These are phyloP conservation scores for Semnornis frantzii DNA, from an alignment of 2,113 vertebrate genomes.

Conservation along the genomic window DNA sequence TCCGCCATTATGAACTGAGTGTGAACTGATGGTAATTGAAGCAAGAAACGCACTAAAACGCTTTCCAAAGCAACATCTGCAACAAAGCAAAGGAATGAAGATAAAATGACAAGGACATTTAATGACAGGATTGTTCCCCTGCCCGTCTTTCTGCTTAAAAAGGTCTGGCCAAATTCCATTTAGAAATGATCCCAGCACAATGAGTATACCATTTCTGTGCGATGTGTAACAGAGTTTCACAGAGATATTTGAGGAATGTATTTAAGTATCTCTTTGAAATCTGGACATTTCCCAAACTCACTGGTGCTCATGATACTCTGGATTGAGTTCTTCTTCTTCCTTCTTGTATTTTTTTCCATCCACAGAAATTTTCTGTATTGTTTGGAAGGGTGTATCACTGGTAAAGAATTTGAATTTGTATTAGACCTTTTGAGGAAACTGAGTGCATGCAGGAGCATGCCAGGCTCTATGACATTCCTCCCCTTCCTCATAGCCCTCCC, in stretches of 20 bases:
- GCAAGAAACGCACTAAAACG: constrained; percentile 34
- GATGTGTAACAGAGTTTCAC: constrained; percentile 27
- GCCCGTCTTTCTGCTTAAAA: constrained; percentile 63
- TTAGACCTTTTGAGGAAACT: constrained; percentile 23
- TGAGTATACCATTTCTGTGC: constrained; percentile 47
- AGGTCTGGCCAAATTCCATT: constrained; percentile 58
- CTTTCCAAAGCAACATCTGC: constrained; percentile 68
- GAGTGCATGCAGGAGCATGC: background rate
- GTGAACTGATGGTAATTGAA: constrained; percentile 57
- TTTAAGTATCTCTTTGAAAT: constrained; percentile 67
- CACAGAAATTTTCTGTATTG: constrained; percentile 34
- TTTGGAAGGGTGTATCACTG: background rate
- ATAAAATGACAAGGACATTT: constrained; percentile 70
- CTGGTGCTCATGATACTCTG: background rate
- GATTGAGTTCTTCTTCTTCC: constrained; percentile 26
- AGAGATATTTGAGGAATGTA: constrained; percentile 73
- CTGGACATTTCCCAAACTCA: constrained; percentile 46
- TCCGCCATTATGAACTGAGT: constrained; percentile 42
- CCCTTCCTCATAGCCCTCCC: background rate
- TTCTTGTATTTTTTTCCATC: constrained; percentile 18
- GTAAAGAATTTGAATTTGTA: background rate
- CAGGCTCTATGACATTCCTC: background rate
- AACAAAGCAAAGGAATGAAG: constrained; percentile 69
- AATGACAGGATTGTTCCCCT: constrained; percentile 58
- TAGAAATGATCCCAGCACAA: constrained; percentile 52